phyloP scores from a whole-genome alignment of 2,888 invertebrate species.

The Tuta absoluta region DNA sequence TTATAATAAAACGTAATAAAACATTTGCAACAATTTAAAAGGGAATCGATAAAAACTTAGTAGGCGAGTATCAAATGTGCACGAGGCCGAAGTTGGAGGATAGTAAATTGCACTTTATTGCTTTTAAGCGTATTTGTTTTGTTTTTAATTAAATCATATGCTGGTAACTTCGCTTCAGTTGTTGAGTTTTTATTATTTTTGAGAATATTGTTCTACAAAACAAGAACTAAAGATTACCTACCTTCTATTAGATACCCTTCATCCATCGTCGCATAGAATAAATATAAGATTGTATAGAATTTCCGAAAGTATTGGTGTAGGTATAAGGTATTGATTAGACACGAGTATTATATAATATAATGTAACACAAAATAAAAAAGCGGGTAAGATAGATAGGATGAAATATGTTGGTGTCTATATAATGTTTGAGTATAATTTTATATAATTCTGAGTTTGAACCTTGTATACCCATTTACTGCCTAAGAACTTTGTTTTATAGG shows the following conservation, averaged over 20 bases:
- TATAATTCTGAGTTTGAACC: neutral
- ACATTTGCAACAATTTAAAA: conserved; percentile 79
- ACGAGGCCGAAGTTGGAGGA: conserved; percentile 59
- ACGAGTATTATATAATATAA: too few species aligned
- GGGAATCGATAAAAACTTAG: conserved; percentile 72
- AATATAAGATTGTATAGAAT: too few species aligned
- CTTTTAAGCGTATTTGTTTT: conserved; percentile 54
- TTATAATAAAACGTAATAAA: conserved; percentile 77
- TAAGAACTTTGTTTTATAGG: neutral
- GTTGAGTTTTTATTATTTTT: conserved; percentile 1
- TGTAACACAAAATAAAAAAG: too few species aligned
- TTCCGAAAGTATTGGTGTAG: too few species aligned
- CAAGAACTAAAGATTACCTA: neutral
- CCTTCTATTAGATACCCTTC: too few species aligned
- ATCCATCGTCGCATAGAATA: too few species aligned
- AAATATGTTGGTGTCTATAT: too few species aligned
- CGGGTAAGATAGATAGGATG: too few species aligned
- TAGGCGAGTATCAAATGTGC: conserved; percentile 68
- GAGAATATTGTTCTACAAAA: neutral
- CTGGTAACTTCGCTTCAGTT: conserved; percentile 11
- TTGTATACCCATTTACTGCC: neutral
- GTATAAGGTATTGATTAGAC: too few species aligned
- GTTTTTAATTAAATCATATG: conserved; percentile 29
- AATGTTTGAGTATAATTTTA: too few species aligned
- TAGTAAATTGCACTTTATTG: conserved; percentile 75